phyloP scores from a whole-genome alignment of 2,797 vertebrate species.

The Malacoctenus gilli region DNA sequence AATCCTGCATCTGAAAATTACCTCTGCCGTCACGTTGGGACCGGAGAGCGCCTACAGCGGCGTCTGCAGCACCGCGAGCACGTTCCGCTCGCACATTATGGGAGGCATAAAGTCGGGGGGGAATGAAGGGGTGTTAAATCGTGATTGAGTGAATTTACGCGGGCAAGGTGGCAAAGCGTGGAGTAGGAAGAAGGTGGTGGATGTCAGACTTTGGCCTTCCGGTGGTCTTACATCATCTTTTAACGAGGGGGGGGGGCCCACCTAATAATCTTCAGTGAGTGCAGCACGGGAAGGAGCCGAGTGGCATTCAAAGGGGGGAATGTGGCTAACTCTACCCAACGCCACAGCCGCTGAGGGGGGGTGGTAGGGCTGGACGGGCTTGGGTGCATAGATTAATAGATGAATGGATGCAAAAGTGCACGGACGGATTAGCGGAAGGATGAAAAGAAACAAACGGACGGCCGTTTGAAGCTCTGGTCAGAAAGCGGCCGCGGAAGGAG shows the following conservation, averaged over 20 bases:
- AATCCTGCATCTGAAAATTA: too few species aligned
- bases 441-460: slow-evolving; percentile 11
- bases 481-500: background rate
- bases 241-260: slow-evolving; percentile 70
- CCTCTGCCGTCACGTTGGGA: too few species aligned
- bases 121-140: too few species aligned
- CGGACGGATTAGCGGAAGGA: slow-evolving; percentile 37
- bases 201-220: too few species aligned
- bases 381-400: slow-evolving; percentile 38
- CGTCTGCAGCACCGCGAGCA: too few species aligned
- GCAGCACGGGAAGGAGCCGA: slow-evolving; percentile 32
- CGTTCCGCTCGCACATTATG: too few species aligned
- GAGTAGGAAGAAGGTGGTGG: too few species aligned
- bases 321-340: slow-evolving; percentile 56
- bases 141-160: too few species aligned
- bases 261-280: slow-evolving; percentile 58
- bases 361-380: slow-evolving; percentile 8
- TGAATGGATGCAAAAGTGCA: slow-evolving; percentile 45
- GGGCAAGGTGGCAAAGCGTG: too few species aligned
- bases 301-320: slow-evolving; percentile 63
- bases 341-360: slow-evolving; percentile 25
- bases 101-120: too few species aligned
- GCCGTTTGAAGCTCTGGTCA: slow-evolving; percentile 40
- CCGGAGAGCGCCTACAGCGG: too few species aligned
- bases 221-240: slow-evolving; percentile 64